phyloP scores from a whole-genome alignment of 2,113 vertebrate species.

The Tenrec ecaudatus region DNA sequence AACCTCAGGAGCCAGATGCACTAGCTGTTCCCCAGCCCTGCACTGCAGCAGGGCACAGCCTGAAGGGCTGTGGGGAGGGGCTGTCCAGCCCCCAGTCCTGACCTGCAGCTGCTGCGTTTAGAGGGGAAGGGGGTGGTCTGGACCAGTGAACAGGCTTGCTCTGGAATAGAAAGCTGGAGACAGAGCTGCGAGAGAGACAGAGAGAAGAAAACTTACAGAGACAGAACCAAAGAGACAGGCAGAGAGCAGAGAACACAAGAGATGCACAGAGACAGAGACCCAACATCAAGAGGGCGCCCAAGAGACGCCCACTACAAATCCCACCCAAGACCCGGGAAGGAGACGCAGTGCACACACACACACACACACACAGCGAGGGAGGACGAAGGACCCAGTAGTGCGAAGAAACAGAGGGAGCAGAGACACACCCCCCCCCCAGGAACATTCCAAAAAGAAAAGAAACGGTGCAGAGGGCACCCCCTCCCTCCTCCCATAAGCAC shows the following conservation, averaged over 20 bases:
- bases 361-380: no score
- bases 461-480: no score
- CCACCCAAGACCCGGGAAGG: not conserved
- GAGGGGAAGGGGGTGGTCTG: accelerated
- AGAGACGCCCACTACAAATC: not conserved
- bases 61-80: no score
- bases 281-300: not conserved
- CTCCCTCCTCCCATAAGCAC: no score
- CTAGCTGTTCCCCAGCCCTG: accelerated
- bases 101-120: not conserved
- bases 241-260: not conserved
- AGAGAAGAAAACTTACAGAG: not conserved
- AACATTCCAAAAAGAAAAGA: no score
- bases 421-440: no score
- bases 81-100: not conserved
- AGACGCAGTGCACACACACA: not conserved
- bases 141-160: not conserved
- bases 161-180: no score
- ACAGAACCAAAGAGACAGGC: not conserved
- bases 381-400: no score
- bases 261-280: not conserved
- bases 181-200: not conserved
- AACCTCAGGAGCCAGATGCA: not conserved
- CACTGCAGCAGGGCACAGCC: not conserved
- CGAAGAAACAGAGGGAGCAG: no score